Evolutionary conservation across 1,140 invertebrate genomes (phyloP), one percentile per base, ranked within the genome.

Genomic region (Lordiphosa collinella): DNA sequence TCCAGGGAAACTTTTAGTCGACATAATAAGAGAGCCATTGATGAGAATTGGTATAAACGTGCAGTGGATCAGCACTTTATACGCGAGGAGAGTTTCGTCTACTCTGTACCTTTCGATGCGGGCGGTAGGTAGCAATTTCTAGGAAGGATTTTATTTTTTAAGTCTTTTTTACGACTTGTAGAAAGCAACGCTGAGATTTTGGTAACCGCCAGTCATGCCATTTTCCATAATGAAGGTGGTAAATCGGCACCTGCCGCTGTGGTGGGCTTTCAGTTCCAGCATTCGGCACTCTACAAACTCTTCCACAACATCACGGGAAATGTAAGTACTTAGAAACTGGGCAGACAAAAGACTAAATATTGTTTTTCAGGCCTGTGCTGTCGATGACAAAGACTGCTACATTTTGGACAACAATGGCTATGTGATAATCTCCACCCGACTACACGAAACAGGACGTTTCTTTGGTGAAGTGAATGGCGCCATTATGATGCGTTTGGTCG

Each of bases 41-140:
- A 98, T 86, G 96, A 98, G 88, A 91, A 96, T 5, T 98, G 96
- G 95, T 99, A 99, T 88, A 93, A 94, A 64, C 91, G 97, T 41
- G 97, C 97, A 1, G 96, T 98, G 0, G 96, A 98, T 67, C 95
- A 97, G 63, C 93, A 96, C 89, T 94, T 93, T 75, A 90, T 95
- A 18, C 92, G 95, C 46, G 92, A 93, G 0, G 92, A 94, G 2
- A 95, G 94, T 66, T 98, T 96, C 86, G 95, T 98, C 0, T 98
- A 96, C 87, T 95, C 95, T 1, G 93, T 96, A 18, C 95, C 95
- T n/a, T 93, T 94, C 78, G 92, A 95, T 79, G 67, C 65, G 7
- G 88, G 74, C 14, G 80, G 78, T 85, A 54, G 18, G 70, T 61
- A 7, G 2, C 13, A 1, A 8, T n/a, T 22, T 5, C 1, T 2